Base-by-base conservation (phyloP, 2,888 invertebrate genomes). In the Drosophila macrospina region DNA sequence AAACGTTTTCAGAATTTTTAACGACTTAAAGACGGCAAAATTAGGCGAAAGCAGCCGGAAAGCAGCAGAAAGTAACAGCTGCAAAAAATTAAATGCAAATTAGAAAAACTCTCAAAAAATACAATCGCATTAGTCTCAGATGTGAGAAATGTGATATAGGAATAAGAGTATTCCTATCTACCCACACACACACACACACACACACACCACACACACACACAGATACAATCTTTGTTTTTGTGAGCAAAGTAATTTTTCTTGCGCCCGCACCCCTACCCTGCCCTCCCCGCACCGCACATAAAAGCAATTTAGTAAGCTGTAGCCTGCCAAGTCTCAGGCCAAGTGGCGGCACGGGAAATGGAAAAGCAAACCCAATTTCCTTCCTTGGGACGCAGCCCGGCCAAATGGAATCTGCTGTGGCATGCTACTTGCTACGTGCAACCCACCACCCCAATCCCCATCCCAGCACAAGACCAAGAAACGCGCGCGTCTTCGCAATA, bases 401-500 rank as follows among this genome's bases (percentile, higher is more conserved):
- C 73, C 78, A 84, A 83, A 85, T 85, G 85, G 82, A 82, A 80
- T 78, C 78, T 80, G 72, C 75, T 77, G 80, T 65, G 70, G 67
- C 69, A 55, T 71, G 71, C 52, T 64, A 65, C 76, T 55, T 59
- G 75, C 78, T 74, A 90, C 91, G 89, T 90, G 88, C 83, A 83
- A 77, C 42, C 32, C 32, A 42, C 50, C 42, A 37, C 45, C 45
- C 16, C 44, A 11, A 1, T 39, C 1, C 48, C 85, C 37, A 30
- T 30, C 26, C 50, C 7, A 24, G 24, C 42, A 42, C 13, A 66
- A 70, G 42, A 60, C 83, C 83, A 84, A 91, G 89, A 91, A 89
- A 88, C 80, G 90, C 90, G 90, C 90, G 90, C 91, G 90, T 91
- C 91, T 87, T 91, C 80, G 71, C 91, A 90, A 91, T 91, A 91